Evolutionary conservation across 2,113 vertebrate species (phyloP), one percentile per base, ranked within the genome.

Genomic region (Myanophis thanlyinensis): DNA sequence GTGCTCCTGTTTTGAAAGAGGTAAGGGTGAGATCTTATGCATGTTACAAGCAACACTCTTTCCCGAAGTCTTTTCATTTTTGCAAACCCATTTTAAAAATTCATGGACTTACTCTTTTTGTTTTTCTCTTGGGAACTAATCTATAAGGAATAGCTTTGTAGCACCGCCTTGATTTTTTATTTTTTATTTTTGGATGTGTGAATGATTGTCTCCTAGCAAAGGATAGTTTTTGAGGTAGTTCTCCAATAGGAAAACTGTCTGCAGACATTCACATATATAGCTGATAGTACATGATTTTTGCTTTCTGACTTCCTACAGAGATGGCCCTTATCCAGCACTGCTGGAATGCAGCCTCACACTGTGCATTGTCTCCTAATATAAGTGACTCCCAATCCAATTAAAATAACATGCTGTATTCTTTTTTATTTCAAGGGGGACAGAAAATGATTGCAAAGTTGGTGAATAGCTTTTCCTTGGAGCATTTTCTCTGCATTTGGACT

Each of bases 401-500:
- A 95, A 96, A 93, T 2, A 0, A 46, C 2, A 35, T 0, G 0
- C 35, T 90, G 35, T 0, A 1, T 94, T 67, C 62, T 94, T 91
- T 93, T 85, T 67, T 20, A 1, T 22, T 8, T 93, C 23, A 93
- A 88, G 59, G 94, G 49, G 23, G 51, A 94, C 11, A 51, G 13
- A 49, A 51, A 95, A 44, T 0, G 93, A 93, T 52, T 46, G 62
- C 27, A 95, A 97, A 94, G 40, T 0, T 0, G 89, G 11, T 87
- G 51, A 94, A 13, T 46, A 44, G 54, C 92, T 40, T 88, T 47
- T 84, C 48, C 1, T 48, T 3, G 7, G 87, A 35, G 3, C 51
- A 51, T 48, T 93, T 56, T 92, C 13, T 1, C 0, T 30, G 89
- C 40, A 94, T 93, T 93, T 86, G 94, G 95, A 95, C 18, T 94